A percentile compares a stretch with the other conserved stretches of the same genome.
Conservation (phyloP, 2,888 invertebrate species). For the Eupithecia pulchellata region DNA sequence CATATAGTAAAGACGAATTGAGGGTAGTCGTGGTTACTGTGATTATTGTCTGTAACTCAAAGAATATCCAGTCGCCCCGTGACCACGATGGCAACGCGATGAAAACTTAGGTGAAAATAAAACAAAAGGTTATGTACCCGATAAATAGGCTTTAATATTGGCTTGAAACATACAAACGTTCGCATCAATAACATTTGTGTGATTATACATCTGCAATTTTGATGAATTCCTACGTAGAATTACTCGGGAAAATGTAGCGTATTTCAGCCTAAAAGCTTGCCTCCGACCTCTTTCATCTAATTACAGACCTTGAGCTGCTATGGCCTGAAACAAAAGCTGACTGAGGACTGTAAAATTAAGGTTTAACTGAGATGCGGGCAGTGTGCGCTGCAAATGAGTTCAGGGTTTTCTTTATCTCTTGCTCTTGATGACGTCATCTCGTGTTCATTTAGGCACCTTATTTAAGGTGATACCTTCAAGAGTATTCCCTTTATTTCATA, state of each 20-base stretch:
- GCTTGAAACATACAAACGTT: neutral
- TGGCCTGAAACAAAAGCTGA: constrained; percentile 16
- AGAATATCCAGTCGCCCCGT: no score
- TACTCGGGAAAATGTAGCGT: neutral
- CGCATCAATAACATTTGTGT: neutral
- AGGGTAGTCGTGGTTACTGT: no score
- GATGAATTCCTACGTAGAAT: neutral
- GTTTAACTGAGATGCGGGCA: constrained; percentile 7
- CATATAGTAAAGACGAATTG: no score
- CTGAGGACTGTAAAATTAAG: constrained; percentile 11
- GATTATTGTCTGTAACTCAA: no score
- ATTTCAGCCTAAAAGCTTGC: neutral
- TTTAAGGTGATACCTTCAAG: neutral
- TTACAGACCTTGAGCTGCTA: constrained; percentile 13
- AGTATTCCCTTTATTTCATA: no score
- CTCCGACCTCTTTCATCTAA: constrained; percentile 10
- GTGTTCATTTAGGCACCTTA: neutral
- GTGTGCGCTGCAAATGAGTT: constrained; percentile 7
- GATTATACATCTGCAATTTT: neutral
- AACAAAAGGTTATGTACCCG: no score
- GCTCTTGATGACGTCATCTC: neutral
- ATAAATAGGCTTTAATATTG: neutral
- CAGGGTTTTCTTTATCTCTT: neutral
- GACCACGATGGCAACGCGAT: no score
- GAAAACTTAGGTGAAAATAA: no score